A percentile compares a stretch with the other conserved stretches of the same genome.
Conservation (phyloP, 1,140 invertebrate species). For the Drosophila funebris region DNA sequence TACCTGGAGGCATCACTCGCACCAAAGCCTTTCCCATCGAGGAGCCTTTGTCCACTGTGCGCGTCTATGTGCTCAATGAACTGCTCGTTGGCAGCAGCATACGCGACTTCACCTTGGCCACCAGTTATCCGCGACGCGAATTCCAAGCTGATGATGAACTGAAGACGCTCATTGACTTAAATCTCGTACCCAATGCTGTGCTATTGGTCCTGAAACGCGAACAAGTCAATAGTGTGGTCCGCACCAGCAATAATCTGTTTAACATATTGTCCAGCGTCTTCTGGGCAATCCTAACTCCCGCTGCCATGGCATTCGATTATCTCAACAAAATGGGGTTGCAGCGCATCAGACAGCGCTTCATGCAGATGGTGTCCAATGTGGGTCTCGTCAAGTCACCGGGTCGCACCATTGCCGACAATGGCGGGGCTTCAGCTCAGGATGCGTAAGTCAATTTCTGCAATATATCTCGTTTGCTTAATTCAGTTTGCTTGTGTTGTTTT, state of each 20-base stretch:
- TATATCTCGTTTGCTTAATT: too few species aligned
- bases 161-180: slow-evolving; percentile 87
- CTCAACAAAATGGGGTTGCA: slow-evolving; percentile 66
- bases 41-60: slow-evolving; percentile 83
- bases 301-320: slow-evolving; percentile 84
- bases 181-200: slow-evolving; percentile 91
- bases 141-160: slow-evolving; percentile 87
- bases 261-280: slow-evolving; percentile 75
- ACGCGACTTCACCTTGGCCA: slow-evolving; percentile 88
- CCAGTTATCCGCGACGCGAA: slow-evolving; percentile 91
- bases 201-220: slow-evolving; percentile 86
- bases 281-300: slow-evolving; percentile 84
- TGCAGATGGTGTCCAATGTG: slow-evolving; percentile 34
- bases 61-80: slow-evolving; percentile 66
- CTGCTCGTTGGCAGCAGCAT: slow-evolving; percentile 75
- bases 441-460: slow-evolving; percentile 31
- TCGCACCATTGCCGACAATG: not conserved
- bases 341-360: slow-evolving; percentile 53
- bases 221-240: slow-evolving; percentile 46
- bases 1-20: slow-evolving; percentile 89
- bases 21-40: slow-evolving; percentile 82
- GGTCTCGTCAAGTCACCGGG: slow-evolving; percentile 22
- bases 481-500: too few species aligned
- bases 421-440: slow-evolving; percentile 7
- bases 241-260: slow-evolving; percentile 54